phyloP scores from a whole-genome alignment of 2,113 vertebrate species.

The Conger conger region DNA sequence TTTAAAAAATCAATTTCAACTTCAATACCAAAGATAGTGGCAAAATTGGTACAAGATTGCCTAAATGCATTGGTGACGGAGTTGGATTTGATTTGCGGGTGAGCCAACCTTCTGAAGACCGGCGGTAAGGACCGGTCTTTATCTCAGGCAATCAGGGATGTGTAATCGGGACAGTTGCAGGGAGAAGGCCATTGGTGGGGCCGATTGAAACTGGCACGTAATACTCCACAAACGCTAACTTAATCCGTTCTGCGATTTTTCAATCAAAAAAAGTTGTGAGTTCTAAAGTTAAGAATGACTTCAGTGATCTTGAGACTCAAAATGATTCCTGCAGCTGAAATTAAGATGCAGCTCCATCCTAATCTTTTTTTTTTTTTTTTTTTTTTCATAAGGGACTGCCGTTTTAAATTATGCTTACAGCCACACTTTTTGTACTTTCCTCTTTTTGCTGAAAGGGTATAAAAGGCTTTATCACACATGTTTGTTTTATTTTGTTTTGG shows the following conservation, averaged over 20 bases:
- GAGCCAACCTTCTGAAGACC: neutral
- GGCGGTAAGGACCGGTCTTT: neutral
- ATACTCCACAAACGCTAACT: constrained; percentile 3
- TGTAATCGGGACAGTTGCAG: neutral
- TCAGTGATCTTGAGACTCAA: neutral
- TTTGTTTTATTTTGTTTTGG: constrained; percentile 66
- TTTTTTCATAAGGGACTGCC: constrained; percentile 55
- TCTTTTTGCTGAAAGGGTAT: constrained; percentile 74
- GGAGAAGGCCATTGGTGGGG: neutral
- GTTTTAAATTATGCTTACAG: constrained; percentile 87
- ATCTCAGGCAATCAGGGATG: neutral
- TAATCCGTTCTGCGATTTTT: constrained; percentile 15
- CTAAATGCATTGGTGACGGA: constrained; percentile 9
- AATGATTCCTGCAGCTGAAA: constrained; percentile 39
- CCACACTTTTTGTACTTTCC: constrained; percentile 74
- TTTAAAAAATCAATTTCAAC: constrained; percentile 21
- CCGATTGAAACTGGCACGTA: neutral
- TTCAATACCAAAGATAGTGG: constrained; percentile 19
- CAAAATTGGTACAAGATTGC: constrained; percentile 12
- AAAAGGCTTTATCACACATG: constrained; percentile 81
- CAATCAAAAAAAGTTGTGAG: neutral
- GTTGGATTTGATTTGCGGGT: constrained; percentile 22
- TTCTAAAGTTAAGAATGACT: constrained; percentile 7
- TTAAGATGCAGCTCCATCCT: constrained; percentile 39
- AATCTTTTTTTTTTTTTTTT: constrained; percentile 22